Evolutionary conservation across 2,888 invertebrate genomes (phyloP).

Genomic region (Dolomedes plantarius): DNA sequence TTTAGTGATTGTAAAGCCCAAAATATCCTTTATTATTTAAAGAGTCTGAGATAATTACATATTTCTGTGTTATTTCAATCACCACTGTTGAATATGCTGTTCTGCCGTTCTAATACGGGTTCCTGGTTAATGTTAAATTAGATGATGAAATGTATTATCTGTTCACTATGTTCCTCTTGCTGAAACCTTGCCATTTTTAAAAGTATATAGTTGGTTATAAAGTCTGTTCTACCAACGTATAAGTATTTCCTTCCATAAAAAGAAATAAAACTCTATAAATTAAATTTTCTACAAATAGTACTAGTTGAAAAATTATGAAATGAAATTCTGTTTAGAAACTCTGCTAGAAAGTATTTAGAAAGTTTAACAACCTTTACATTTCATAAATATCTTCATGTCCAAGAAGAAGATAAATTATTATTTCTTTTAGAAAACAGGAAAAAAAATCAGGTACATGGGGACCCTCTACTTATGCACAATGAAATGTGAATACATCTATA

Average conservation of each 20-base stretch:
- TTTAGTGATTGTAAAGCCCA: constrained; percentile 35
- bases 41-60: constrained; percentile 14
- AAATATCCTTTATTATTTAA: constrained; percentile 20
- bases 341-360: too few relatives aligned
- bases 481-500: too few relatives aligned
- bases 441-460: too few relatives aligned
- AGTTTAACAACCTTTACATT: too few relatives aligned
- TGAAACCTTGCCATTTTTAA: constrained; percentile 63
- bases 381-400: too few relatives aligned
- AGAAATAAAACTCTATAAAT: constrained; percentile 11
- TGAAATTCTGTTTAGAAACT: too few relatives aligned
- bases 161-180: constrained; percentile 61
- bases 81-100: not conserved
- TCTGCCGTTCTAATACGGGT: constrained; percentile 50
- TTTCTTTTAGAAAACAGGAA: too few relatives aligned
- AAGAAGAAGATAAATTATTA: too few relatives aligned
- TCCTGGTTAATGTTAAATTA: constrained; percentile 39
- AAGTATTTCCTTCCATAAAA: constrained; percentile 51
- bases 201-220: constrained; percentile 10
- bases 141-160: constrained; percentile 19
- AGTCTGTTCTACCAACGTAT: constrained; percentile 12
- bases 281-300: constrained; percentile 2
- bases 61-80: constrained; percentile 42
- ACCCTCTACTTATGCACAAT: too few relatives aligned
- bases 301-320: too few relatives aligned